Base-by-base conservation (phyloP, 1,140 invertebrate species). In the Solenopsis fugax region DNA sequence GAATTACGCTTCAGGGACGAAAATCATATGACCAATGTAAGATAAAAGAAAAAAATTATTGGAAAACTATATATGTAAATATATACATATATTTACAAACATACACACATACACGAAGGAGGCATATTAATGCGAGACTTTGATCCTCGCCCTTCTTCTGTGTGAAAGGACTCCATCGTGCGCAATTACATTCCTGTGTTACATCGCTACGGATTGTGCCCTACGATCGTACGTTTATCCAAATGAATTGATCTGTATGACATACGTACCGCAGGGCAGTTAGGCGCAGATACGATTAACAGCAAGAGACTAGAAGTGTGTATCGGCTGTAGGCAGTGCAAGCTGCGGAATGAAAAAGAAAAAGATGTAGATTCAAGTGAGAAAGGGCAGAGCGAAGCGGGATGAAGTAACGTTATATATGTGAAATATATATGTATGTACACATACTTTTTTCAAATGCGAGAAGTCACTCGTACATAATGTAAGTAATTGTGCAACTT, bases 11-110 rank as follows among this genome's bases (percentile, higher is more conserved):
- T 85, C 62, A 78, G 37, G 29, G 69, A 62, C 45, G 24, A 85
- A n/a, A 65, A 58, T 80, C 48, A 87, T 76, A 75, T n/a, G 80
- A 88, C 86, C 80, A 90, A 90, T 90, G 86, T 90, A 90, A 90
- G 78, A 67, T 71, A 85, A 85, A 86, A 77, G 24, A 64, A 58
- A 62, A 88, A 60, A 81, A 64, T 60, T 85, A 71, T 41, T 12
- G 24, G 45, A 78, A 60, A 5, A 62, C 54, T 90, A 75, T 85
- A 58, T 88, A 86, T 88, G 85, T 90, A 89, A 80, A 85, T 54
- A 90, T 84, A 85, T 87, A 75, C 48, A 89, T 72, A 78, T 54
- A 81, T 54, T 41, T 41, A 71, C 48, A 81, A n/a, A 29, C 6
- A 18, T 13, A 13, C 37, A 45, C 21, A 16, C 18, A 54, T n/a